phyloP scores from a whole-genome alignment of 2,888 invertebrate species.

The Thereva unica region DNA sequence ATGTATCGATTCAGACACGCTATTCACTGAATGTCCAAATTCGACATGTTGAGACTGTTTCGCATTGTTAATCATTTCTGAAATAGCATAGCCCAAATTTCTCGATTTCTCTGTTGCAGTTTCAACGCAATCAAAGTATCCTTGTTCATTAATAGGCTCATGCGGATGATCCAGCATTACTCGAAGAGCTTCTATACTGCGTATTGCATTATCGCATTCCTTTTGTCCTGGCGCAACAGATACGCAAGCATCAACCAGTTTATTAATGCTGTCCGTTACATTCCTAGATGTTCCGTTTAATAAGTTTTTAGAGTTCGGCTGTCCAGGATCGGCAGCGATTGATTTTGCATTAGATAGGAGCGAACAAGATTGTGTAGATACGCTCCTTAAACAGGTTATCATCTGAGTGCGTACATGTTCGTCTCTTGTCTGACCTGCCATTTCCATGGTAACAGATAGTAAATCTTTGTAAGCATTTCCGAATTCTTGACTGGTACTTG shows the following conservation, averaged over 20 bases:
- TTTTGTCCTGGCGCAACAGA: conserved; percentile 93
- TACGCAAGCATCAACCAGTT: conserved; percentile 72
- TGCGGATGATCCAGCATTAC: conserved; percentile 82
- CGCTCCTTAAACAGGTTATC: conserved; percentile 83
- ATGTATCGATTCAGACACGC: conserved; percentile 85
- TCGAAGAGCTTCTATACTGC: conserved; percentile 85
- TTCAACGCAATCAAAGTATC: conserved; percentile 94
- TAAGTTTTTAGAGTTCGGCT: conserved; percentile 90
- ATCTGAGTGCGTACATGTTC: conserved; percentile 76
- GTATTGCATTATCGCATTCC: conserved; percentile 93
- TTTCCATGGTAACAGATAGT: conserved; percentile 78
- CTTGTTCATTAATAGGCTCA: conserved; percentile 84
- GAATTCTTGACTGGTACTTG: conserved; percentile 76
- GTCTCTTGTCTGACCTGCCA: conserved; percentile 82
- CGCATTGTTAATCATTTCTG: conserved; percentile 90
- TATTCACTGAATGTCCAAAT: conserved; percentile 81
- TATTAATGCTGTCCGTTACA: conserved; percentile 91
- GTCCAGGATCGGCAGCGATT: conserved; percentile 84
- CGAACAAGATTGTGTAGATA: conserved; percentile 84
- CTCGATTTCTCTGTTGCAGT: conserved; percentile 87
- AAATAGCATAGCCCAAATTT: conserved; percentile 86
- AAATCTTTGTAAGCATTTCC: conserved; percentile 78
- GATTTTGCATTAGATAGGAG: conserved; percentile 86
- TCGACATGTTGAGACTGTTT: conserved; percentile 83
- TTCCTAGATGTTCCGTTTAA: conserved; percentile 84